phyloP scores from a whole-genome alignment of 2,113 vertebrate genomes.

The Hemichromis elongatus region DNA sequence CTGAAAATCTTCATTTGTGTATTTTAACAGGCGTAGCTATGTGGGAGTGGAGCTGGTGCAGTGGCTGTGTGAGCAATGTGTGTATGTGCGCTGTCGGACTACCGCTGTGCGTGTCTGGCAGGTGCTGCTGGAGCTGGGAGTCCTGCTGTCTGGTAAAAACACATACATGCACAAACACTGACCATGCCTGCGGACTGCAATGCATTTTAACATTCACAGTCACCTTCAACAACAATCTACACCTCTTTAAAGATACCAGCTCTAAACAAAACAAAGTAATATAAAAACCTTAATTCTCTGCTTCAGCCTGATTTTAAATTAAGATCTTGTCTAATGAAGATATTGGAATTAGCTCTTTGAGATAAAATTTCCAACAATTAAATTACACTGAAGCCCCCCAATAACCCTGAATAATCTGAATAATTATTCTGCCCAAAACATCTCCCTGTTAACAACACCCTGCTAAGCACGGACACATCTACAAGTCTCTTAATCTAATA shows the following conservation, averaged over 20 bases:
- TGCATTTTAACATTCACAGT: background rate
- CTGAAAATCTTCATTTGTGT: conserved; percentile 21
- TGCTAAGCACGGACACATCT: background rate
- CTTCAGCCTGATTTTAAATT: background rate
- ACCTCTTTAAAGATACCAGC: background rate
- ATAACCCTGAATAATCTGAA: background rate
- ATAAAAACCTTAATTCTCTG: background rate
- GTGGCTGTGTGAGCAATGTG: conserved; percentile 92
- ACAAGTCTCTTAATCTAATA: background rate
- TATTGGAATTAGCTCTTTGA: background rate
- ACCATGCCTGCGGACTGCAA: background rate
- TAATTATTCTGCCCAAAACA: background rate
- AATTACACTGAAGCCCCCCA: background rate
- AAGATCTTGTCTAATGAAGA: background rate
- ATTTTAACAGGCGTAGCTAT: conserved; percentile 83
- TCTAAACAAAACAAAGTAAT: background rate
- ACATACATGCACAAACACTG: background rate
- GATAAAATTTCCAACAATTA: background rate
- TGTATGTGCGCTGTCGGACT: conserved; percentile 86
- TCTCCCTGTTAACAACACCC: background rate
- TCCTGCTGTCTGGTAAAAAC: conserved; percentile 86
- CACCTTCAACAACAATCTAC: background rate
- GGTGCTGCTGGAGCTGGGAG: conserved; percentile 92
- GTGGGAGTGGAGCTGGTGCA: conserved; percentile 94
- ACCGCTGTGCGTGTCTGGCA: conserved; percentile 91